Conservation (phyloP, 92 coral and sea anemone genomes). For the Phymanthus crucifer region DNA sequence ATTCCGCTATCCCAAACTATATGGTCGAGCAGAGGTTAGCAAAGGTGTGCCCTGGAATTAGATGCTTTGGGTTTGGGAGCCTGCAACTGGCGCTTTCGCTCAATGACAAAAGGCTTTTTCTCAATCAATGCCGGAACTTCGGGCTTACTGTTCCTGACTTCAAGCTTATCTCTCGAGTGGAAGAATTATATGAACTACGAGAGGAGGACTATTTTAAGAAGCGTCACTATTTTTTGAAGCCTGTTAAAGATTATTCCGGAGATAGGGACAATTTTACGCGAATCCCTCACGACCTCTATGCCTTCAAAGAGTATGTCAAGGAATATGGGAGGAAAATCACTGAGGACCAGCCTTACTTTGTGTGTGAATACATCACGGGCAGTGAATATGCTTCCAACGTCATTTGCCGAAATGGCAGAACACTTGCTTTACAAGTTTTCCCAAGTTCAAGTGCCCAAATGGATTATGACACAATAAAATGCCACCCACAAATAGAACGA, state of each 20-base stretch:
- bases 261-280: conserved; percentile 41
- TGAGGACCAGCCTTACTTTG: conserved; percentile 22
- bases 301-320: conserved; percentile 38
- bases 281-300: conserved; percentile 29
- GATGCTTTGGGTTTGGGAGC: conserved; percentile 44
- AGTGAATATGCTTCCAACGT: conserved; percentile 46
- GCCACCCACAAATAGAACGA: conserved; percentile 33
- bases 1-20: conserved; percentile 33
- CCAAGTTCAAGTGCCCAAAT: conserved; percentile 53
- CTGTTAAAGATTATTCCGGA: conserved; percentile 24
- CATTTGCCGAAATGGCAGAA: conserved; percentile 34
- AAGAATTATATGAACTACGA: conserved; percentile 37
- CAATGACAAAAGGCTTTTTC: conserved; percentile 41
- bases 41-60: conserved; percentile 33
- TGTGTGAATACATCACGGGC: conserved; percentile 48
- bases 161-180: conserved; percentile 4
- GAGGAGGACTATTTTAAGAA: conserved; percentile 21
- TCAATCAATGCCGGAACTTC: conserved; percentile 32
- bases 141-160: conserved; percentile 39
- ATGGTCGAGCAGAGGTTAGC: conserved; percentile 41
- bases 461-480: conserved; percentile 35
- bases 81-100: conserved; percentile 37
- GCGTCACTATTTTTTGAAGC: conserved; percentile 48
- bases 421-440: conserved; percentile 40
- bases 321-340: conserved; percentile 21